Percentiles rank a stretch among this genome's conserved stretches.
These are phyloP conservation scores for Campylorhamphus procurvoides DNA, from an alignment of 2,113 vertebrate genomes.

Conservation along the genomic window DNA sequence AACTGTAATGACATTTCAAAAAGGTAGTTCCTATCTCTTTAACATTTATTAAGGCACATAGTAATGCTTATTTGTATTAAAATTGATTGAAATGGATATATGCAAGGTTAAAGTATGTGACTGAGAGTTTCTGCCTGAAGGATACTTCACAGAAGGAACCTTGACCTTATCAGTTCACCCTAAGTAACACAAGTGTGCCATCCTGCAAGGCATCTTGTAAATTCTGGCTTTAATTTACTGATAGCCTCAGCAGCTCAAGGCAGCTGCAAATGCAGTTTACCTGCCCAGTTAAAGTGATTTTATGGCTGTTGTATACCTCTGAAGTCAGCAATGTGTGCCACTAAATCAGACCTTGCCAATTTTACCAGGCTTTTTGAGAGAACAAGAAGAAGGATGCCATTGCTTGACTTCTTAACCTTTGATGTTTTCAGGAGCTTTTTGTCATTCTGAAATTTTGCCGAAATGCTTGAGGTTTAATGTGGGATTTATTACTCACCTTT, in stretches of 20 bases:
- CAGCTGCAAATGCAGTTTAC: background rate
- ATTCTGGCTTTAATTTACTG: conserved; percentile 7
- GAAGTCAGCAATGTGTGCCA: background rate
- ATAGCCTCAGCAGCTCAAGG: conserved; percentile 8
- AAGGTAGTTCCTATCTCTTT: background rate
- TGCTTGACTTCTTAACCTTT: conserved; percentile 16
- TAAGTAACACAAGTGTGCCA: background rate
- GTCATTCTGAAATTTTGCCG: background rate
- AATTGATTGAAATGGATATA: background rate
- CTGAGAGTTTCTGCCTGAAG: background rate
- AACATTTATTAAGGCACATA: background rate
- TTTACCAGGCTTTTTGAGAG: background rate
- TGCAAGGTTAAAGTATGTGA: background rate
- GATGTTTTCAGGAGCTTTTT: background rate
- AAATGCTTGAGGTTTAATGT: background rate
- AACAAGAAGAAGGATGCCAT: background rate
- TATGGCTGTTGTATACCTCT: background rate
- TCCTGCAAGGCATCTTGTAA: background rate
- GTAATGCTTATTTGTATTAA: background rate
- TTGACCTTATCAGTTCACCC: background rate
- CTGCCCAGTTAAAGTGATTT: conserved; percentile 25
- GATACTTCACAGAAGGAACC: background rate
- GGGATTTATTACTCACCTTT: conserved; percentile 5
- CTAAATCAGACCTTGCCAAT: background rate
- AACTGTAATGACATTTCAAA: background rate